These are phyloP conservation scores for Boulengeromyrus knoepffleri DNA, from an alignment of 2,113 vertebrate species.

Conservation along the genomic window DNA sequence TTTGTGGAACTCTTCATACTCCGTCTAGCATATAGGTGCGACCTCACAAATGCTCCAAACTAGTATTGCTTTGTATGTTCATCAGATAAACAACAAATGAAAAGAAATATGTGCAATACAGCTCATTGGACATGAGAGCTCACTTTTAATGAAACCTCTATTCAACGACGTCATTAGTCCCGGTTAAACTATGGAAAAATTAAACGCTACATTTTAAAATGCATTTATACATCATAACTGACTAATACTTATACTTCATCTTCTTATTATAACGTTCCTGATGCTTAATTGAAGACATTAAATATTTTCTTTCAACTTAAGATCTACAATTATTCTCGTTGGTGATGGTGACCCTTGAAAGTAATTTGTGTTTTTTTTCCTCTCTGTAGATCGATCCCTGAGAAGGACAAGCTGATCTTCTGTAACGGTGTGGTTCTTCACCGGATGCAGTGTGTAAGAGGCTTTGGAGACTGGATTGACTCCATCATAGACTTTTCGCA, in stretches of 20 bases:
- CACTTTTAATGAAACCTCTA: background rate
- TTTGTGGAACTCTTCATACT: slow-evolving; percentile 92
- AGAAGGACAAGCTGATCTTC: slow-evolving; percentile 81
- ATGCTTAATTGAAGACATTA: background rate
- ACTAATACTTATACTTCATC: background rate
- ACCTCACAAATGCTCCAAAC: background rate
- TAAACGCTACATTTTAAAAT: background rate
- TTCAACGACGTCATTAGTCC: background rate
- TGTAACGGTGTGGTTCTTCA: slow-evolving; percentile 84
- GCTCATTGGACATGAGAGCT: background rate
- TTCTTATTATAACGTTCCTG: background rate
- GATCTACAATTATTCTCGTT: background rate
- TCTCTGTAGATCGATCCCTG: slow-evolving; percentile 71
- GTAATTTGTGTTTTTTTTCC: background rate
- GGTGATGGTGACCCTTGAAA: background rate
- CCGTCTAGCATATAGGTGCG: slow-evolving; percentile 81
- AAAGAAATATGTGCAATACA: background rate
- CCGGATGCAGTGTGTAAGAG: slow-evolving; percentile 75
- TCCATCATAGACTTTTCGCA: slow-evolving; percentile 84
- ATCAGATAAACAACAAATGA: background rate
- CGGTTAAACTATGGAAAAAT: background rate
- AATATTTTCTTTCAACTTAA: background rate
- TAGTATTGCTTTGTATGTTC: background rate
- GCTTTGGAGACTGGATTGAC: slow-evolving; percentile 87
- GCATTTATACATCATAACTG: background rate